Base-by-base conservation (phyloP, 2,113 vertebrate species). In the Paralichthys olivaceus region DNA sequence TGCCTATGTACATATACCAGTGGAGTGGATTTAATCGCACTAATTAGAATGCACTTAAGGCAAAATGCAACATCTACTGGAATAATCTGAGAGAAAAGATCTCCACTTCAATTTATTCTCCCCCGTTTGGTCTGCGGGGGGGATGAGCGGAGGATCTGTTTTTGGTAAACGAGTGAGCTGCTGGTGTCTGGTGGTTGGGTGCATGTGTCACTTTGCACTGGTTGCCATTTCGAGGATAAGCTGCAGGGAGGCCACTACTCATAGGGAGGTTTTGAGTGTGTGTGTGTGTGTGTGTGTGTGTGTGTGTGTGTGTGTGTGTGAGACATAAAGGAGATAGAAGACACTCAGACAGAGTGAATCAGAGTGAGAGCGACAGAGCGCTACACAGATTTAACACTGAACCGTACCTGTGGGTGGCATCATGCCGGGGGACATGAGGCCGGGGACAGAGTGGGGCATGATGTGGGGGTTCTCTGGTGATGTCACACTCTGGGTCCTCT, bases 341-440 rank as follows among this genome's bases (percentile, higher is more conserved):
- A 66, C 25, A 80, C 26, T 15, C 54, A 62, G 74, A 73, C 54
- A 62, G 74, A 73, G 73, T 17, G 71, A 86, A 80, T 71, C 28
- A 49, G 68, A 85, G 79, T 66, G 79, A 86, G 79, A 86, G 86
- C n/a, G 64, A 81, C 55, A 72, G 69, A 67, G 75, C 4, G 60
- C 43, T 12, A 20, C n/a, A 23, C 22, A 54, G 71, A 59, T 45
- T 47, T 2, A 63, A 67, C 19, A 56, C 53, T 15, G 9, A 51
- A 43, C 58, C 66, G 22, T 96, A 99, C 98, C 98, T 99, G 98
- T 98, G 91, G 97, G 95, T 69, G 98, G 97, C 81, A 99, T 99
- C 94, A 99, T 99, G 93, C 98, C 97, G 58, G 97, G 98, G 87
- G 98, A 99, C 97, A 99, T 99, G 85, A 99, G 97, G 75, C 98